A percentile compares a stretch with the other conserved stretches of the same genome.
phyloP scores from a whole-genome alignment of 2,797 vertebrate species.

The Nannoperca obscura region DNA sequence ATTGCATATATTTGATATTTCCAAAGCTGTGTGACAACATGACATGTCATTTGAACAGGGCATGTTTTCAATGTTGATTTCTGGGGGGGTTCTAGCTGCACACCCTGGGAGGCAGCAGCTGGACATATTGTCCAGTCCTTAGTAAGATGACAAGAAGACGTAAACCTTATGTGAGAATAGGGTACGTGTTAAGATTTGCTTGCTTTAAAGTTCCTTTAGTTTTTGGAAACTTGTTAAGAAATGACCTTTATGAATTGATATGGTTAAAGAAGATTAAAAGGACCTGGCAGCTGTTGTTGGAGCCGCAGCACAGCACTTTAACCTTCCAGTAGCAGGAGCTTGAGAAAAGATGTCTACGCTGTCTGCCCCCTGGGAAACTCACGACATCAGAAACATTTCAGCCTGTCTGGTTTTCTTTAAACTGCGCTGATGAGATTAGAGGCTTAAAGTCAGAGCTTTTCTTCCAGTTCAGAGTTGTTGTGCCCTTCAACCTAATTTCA shows the following conservation, averaged over 20 bases:
- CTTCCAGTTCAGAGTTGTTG: conserved; percentile 16
- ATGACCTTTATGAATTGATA: conserved; percentile 2
- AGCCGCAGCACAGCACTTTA: conserved; percentile 18
- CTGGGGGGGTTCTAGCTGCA: not conserved
- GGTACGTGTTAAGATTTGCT: not conserved
- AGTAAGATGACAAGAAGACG: not conserved
- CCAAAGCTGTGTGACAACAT: too few species aligned
- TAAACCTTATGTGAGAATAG: conserved; percentile 12
- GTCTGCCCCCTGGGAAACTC: conserved; percentile 11
- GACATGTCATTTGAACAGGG: not conserved
- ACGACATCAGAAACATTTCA: conserved; percentile 33
- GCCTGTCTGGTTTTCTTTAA: conserved; percentile 46
- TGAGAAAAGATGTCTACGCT: conserved; percentile 21
- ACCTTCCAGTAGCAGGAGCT: conserved; percentile 27
- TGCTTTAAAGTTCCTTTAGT: not conserved
- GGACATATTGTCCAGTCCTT: not conserved
- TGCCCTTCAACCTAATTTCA: conserved; percentile 1
- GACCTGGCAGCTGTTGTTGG: conserved; percentile 35
- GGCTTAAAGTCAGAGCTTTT: conserved; percentile 34
- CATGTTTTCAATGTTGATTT: not conserved
- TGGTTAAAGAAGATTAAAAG: not conserved
- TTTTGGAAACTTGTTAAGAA: conserved; percentile 4
- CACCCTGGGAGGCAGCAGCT: not conserved
- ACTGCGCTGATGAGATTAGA: conserved; percentile 57
- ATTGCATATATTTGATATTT: too few species aligned